phyloP scores from a whole-genome alignment of 2,797 vertebrate species.

The Bovichtus diacanthus region DNA sequence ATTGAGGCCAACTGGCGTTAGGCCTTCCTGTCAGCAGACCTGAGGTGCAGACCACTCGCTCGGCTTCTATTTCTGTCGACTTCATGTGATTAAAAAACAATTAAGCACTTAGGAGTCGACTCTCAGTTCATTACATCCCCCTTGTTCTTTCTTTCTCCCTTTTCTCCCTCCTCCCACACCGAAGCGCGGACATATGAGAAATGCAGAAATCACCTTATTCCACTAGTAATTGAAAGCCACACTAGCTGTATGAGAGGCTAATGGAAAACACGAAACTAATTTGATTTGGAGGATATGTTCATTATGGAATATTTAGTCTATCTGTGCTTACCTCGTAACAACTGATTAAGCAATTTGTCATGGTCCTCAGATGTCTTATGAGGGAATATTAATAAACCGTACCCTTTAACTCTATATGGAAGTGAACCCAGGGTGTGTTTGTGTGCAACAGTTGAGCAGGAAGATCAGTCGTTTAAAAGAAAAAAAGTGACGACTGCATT shows the following conservation, averaged over 20 bases:
- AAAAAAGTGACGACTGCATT: constrained; percentile 2
- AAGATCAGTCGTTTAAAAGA: constrained; percentile 12
- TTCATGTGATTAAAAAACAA: constrained; percentile 82
- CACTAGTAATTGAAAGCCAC: constrained; percentile 61
- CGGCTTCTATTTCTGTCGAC: constrained; percentile 75
- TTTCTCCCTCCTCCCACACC: constrained; percentile 51
- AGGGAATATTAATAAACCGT: constrained; percentile 34
- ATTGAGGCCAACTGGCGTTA: constrained; percentile 10
- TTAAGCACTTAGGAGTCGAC: constrained; percentile 75
- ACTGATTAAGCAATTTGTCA: constrained; percentile 27
- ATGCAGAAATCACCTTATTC: constrained; percentile 62
- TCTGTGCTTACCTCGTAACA: constrained; percentile 42
- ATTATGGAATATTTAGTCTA: constrained; percentile 47
- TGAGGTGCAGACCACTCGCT: constrained; percentile 58
- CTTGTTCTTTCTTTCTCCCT: constrained; percentile 44
- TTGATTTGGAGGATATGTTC: constrained; percentile 46
- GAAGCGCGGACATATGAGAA: constrained; percentile 50
- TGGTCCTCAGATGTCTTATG: constrained; percentile 21
- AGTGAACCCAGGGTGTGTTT: neutral
- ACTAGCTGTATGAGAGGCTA: constrained; percentile 45
- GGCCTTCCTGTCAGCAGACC: constrained; percentile 68
- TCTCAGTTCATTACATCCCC: constrained; percentile 74
- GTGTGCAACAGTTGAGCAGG: constrained; percentile 29
- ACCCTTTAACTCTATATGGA: neutral
- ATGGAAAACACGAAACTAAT: constrained; percentile 55